A percentile compares a stretch with the other conserved stretches of the same genome.
phyloP scores from a whole-genome alignment of 2,888 invertebrate genomes.

The Agrilus biguttatus region DNA sequence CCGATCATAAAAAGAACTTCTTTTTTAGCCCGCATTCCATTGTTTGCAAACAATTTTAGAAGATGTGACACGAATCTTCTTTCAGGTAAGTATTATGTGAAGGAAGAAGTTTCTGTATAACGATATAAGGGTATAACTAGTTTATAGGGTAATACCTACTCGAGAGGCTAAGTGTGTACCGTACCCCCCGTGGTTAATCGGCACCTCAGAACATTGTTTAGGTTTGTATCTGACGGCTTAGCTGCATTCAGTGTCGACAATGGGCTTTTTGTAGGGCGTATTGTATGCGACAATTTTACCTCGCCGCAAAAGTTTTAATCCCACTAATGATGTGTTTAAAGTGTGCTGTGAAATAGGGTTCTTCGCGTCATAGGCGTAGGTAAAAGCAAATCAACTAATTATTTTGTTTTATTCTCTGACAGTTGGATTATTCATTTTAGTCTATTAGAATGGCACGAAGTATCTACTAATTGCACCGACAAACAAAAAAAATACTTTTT shows the following conservation, averaged over 20 bases:
- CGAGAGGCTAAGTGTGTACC: slow-evolving; percentile 8
- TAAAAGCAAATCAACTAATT: too few species aligned
- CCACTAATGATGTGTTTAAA: slow-evolving; percentile 24
- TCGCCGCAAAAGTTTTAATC: slow-evolving; percentile 24
- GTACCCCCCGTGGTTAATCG: slow-evolving; percentile 24
- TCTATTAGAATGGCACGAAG: too few species aligned
- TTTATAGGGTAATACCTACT: slow-evolving; percentile 16
- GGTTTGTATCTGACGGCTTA: slow-evolving; percentile 23
- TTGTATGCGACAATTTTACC: slow-evolving; percentile 24
- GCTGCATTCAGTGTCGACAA: slow-evolving; percentile 23
- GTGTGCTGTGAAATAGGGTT: slow-evolving; percentile 1
- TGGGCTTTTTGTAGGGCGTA: slow-evolving; percentile 20
- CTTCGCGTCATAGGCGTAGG: too few species aligned
- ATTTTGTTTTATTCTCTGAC: too few species aligned
- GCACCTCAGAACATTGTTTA: slow-evolving; percentile 28
- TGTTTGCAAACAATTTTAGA: too few species aligned
- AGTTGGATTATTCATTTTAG: too few species aligned
- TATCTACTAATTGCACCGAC: too few species aligned
- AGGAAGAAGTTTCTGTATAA: slow-evolving; percentile 9
- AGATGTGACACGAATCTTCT: too few species aligned
- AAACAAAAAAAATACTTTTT: too few species aligned
- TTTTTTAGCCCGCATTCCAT: too few species aligned
- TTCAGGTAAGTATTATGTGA: too few species aligned
- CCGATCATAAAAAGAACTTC: too few species aligned
- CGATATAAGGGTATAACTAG: slow-evolving; percentile 24